These are phyloP conservation scores for Atherinosoma microstoma DNA, from an alignment of 2,797 vertebrate species.

Conservation along the genomic window DNA sequence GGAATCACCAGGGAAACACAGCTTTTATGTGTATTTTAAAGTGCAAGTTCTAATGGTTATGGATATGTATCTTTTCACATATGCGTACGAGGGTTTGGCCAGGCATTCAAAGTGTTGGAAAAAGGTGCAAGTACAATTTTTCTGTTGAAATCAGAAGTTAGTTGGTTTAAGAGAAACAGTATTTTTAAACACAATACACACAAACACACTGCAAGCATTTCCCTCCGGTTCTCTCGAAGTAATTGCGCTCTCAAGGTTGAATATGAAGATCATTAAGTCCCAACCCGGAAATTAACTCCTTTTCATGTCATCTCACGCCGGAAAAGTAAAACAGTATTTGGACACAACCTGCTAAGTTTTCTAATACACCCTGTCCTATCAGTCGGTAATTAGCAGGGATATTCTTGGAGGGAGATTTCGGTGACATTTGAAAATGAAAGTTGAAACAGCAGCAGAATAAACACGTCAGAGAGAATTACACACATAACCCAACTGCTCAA, in stretches of 20 bases:
- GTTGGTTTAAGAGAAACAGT: constrained; percentile 20
- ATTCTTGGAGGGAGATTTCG: constrained; percentile 63
- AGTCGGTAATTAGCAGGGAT: constrained; percentile 76
- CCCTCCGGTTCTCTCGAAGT: constrained; percentile 37
- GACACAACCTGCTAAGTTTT: constrained; percentile 66
- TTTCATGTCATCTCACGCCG: constrained; percentile 52
- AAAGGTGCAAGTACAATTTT: constrained; percentile 53
- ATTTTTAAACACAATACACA: constrained; percentile 22
- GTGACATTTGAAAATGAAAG: constrained; percentile 77
- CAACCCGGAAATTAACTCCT: constrained; percentile 34
- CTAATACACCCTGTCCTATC: constrained; percentile 61
- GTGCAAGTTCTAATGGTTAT: constrained; percentile 52
- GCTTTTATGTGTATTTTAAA: constrained; percentile 53
- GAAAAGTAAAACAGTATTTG: constrained; percentile 47
- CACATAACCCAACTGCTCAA: constrained; percentile 72
- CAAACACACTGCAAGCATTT: constrained; percentile 24
- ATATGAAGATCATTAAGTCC: constrained; percentile 53
- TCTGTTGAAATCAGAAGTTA: constrained; percentile 33
- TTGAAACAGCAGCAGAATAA: constrained; percentile 74
- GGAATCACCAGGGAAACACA: constrained; percentile 59
- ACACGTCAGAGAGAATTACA: constrained; percentile 84
- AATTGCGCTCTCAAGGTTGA: constrained; percentile 48
- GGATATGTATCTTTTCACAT: constrained; percentile 71
- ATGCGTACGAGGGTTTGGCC: constrained; percentile 50
- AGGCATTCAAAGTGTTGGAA: constrained; percentile 40